A percentile compares a stretch with the other conserved stretches of the same genome.
phyloP scores from a whole-genome alignment of 1,140 invertebrate species.

The Drosophila busckii region DNA sequence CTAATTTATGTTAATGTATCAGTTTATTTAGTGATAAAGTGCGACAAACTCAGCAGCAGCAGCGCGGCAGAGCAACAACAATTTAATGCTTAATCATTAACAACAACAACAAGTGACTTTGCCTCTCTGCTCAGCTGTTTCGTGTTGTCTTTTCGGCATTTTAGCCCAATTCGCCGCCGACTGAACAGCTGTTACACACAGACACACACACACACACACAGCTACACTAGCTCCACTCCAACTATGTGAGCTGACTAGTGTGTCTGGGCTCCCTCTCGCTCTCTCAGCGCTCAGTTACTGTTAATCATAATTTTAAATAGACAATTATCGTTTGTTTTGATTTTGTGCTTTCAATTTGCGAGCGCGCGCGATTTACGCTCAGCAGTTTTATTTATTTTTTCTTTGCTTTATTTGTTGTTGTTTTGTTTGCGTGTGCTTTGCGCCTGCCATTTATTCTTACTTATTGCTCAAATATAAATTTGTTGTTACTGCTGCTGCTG shows the following conservation, averaged over 20 bases:
- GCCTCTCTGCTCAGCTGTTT: slow-evolving; percentile 32
- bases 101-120: slow-evolving; percentile 17
- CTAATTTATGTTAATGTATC: slow-evolving; percentile 28
- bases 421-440: slow-evolving; percentile 25
- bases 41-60: slow-evolving; percentile 5
- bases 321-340: slow-evolving; percentile 76
- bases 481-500: slow-evolving; percentile 15
- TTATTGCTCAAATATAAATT: slow-evolving; percentile 34
- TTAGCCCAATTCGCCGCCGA: slow-evolving; percentile 52
- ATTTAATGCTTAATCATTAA: no score
- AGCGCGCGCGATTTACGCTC: slow-evolving; percentile 62
- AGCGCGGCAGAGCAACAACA: slow-evolving; percentile 9
- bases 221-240: background rate
- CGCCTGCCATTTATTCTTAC: slow-evolving; percentile 32
- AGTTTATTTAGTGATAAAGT: slow-evolving; percentile 27
- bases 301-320: slow-evolving; percentile 78
- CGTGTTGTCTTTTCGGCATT: slow-evolving; percentile 51
- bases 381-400: slow-evolving; percentile 28
- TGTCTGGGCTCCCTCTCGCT: slow-evolving; percentile 2
- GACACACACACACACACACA: background rate
- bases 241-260: background rate
- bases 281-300: slow-evolving; percentile 22
- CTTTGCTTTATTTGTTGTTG: slow-evolving; percentile 26
- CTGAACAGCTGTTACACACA: slow-evolving; percentile 58
- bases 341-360: slow-evolving; percentile 71